phyloP scores from a whole-genome alignment of 2,113 vertebrate genomes.

The Eulemur macaco region DNA sequence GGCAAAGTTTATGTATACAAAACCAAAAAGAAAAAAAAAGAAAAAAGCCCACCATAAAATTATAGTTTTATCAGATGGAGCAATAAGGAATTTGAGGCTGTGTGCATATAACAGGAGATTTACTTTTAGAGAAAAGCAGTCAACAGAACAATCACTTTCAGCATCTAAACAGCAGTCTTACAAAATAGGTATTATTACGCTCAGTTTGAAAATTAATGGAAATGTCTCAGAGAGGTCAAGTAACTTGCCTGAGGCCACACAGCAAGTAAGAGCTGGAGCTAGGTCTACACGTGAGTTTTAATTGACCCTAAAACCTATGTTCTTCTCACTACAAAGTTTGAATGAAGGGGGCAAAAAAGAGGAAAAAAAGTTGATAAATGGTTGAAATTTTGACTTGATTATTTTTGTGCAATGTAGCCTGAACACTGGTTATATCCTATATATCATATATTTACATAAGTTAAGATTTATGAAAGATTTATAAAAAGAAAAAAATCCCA shows the following conservation, averaged over 20 bases:
- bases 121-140: background rate
- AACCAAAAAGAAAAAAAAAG: background rate
- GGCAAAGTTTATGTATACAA: background rate
- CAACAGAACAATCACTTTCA: background rate
- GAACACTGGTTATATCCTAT: background rate
- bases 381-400: background rate
- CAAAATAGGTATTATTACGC: background rate
- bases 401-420: background rate
- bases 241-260: background rate
- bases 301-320: background rate
- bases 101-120: background rate
- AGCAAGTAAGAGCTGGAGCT: background rate
- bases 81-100: background rate
- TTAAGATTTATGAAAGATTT: background rate
- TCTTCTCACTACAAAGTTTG: background rate
- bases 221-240: background rate
- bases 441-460: background rate
- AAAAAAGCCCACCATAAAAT: rapidly evolving
- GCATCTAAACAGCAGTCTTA: background rate
- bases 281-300: background rate
- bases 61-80: background rate
- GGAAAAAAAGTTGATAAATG: background rate
- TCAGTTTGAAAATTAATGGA: background rate
- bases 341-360: background rate
- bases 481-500: background rate